Base-by-base conservation (phyloP, 2,113 vertebrate species). In the Capreolus pygargus region DNA sequence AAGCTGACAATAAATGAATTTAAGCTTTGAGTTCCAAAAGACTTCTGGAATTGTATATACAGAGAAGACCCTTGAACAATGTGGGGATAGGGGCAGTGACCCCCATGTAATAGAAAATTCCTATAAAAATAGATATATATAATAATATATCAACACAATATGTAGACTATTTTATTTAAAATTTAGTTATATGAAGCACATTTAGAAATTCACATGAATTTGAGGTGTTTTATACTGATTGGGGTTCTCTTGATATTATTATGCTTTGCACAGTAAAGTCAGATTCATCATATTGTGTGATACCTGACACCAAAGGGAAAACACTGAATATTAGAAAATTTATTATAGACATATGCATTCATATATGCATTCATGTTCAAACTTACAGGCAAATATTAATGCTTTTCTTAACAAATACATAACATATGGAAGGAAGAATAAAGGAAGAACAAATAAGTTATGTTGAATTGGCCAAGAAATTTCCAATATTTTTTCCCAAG, bases 1-100 rank as follows among this genome's bases (percentile, higher is more conserved):
- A 81, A 97, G 61, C 28, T 95, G 94, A 98, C 12, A 81, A 97
- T 28, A 50, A 89, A 92, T 81, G 86, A 6, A 60, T 45, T 97
- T 97, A 79, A 70, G 60, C 4, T 70, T 55, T 88, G 14, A 89
- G 2, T 78, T 91, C 7, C 13, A 78, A 93, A 97, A 39, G 23
- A 30, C 4, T 70, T 89, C 36, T 91, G 36, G 54, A 94, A 79
- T 70, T 67, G 23, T n/a, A 82, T 23, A 60, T 39, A 54, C 33
- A 83, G 19, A 54, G 50, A 25, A 83, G 33, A 54, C 7, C 19
- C 33, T 55, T 83, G 33, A 83, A 25, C 19, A 55, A 8, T 21
- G 21, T 36, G 12, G 81, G 19, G 19, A 8, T 55, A n/a, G 6
- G 33, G 50, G 50, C 11, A 36, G 21, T 23, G 17, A 55, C 3